These are phyloP conservation scores for Hemibagrus guttatus DNA, from an alignment of 2,797 vertebrate species.

Conservation along the genomic window DNA sequence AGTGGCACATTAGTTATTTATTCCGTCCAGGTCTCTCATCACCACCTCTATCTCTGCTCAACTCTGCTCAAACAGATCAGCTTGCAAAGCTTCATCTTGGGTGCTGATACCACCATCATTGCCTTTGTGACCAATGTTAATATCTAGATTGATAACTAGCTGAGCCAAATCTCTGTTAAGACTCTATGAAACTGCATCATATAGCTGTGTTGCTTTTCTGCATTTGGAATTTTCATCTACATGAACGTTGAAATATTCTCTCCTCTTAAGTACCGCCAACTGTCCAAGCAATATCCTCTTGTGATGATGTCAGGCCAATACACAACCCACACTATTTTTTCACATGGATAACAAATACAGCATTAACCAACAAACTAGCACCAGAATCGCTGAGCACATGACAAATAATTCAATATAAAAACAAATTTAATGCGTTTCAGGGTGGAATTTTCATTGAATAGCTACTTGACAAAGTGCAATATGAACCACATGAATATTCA, in stretches of 20 bases:
- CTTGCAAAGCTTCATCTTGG: neutral
- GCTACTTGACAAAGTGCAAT: neutral
- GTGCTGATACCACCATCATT: neutral
- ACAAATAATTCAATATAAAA: neutral
- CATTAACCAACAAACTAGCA: neutral
- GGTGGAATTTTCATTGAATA: neutral
- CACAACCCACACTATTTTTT: too few relatives aligned
- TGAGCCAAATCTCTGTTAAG: neutral
- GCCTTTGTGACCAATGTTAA: neutral
- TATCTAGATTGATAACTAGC: neutral
- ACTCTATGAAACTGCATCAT: neutral
- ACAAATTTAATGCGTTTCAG: neutral
- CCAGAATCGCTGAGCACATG: neutral
- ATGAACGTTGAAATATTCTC: neutral
- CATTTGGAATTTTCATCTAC: too few relatives aligned
- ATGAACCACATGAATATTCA: conserved; percentile 24
- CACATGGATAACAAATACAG: neutral
- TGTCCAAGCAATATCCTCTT: neutral
- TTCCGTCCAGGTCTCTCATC: neutral
- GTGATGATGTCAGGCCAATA: neutral
- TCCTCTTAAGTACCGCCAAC: neutral
- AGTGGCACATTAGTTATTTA: neutral
- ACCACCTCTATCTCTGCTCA: neutral
- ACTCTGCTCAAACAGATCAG: neutral
- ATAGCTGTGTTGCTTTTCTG: neutral